These are phyloP conservation scores for Caenorhabditis remanei DNA, from an alignment of 1,140 invertebrate genomes.

Conservation along the genomic window DNA sequence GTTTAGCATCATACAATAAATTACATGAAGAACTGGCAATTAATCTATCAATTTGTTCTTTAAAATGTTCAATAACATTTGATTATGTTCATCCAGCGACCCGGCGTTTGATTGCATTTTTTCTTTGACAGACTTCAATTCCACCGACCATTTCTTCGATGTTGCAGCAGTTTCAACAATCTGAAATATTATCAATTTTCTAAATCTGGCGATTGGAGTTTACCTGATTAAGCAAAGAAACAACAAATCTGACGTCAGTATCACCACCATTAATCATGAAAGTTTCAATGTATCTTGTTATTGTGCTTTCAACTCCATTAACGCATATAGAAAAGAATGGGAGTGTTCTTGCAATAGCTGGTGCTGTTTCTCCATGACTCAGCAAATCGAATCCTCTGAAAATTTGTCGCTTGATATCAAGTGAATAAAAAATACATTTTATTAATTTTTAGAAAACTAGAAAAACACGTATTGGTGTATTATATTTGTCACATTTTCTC, in stretches of 20 bases:
- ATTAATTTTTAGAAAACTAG: too few species aligned
- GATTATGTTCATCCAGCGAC: background rate
- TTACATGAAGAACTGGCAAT: background rate
- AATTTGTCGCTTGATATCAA: background rate
- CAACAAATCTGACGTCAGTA: background rate
- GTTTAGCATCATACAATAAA: background rate
- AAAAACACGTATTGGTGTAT: too few species aligned
- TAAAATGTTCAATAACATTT: background rate
- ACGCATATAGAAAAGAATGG: conserved; percentile 38
- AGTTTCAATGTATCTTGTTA: background rate
- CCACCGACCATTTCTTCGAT: conserved; percentile 13
- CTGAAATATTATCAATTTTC: background rate
- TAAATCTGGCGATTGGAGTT: background rate
- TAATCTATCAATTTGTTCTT: conserved; percentile 1
- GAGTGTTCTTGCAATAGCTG: conserved; percentile 4
- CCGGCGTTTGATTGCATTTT: background rate
- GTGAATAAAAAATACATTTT: too few species aligned
- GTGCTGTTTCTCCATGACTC: background rate
- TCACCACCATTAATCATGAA: background rate
- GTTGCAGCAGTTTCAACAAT: conserved; percentile 31
- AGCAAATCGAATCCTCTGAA: conserved; percentile 31
- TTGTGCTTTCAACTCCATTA: conserved; percentile 29
- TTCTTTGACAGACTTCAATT: background rate
- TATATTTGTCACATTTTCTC: too few species aligned
- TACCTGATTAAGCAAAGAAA: background rate